Evolutionary conservation across 2,888 invertebrate genomes (phyloP), one percentile per base, ranked within the genome.

Genomic region (Aporophyla lueneburgensis): DNA sequence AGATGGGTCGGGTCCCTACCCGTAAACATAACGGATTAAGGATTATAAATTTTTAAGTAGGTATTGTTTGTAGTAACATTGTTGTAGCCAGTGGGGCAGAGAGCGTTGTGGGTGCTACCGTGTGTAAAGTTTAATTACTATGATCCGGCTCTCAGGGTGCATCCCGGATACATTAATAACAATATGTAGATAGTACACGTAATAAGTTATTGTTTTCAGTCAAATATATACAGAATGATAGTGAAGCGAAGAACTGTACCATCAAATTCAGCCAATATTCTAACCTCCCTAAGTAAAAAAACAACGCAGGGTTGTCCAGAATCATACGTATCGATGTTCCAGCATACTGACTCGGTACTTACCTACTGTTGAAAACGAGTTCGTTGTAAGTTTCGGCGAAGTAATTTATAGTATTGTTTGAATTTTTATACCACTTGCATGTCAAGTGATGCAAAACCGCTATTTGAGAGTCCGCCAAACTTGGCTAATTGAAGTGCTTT

Each of bases 401-500:
- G 33, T 33, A 33, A 33, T 33, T 2, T 33, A 33, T 33, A 46
- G 10, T 46, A 46, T 46, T 46, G 14, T 51, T 65, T 51, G 10
- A 0, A 46, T 58, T 62, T 66, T 70, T 33, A n/a, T 54, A 58
- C 27, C 21, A 56, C 16, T 62, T 61, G 51, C 56, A 63, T 54
- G 27, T 33, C 6, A 24, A 61, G 24, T 79, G 24, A 78, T 33
- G 16, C 43, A 10, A 58, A 58, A 40, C 65, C 81, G 86, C 90
- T 87, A 24, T 87, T 88, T 78, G 62, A 67, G 76, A 86, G 70
- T 88, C 74, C 54, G 51, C 74, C 58, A 76, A 89, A 88, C 70
- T 89, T 88, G 69, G 74, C 83, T 89, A 89, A 89, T 89, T 89
- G 83, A 86, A 88, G 86, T 85, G 87, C 83, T 90, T 88, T 89